A percentile compares a stretch with the other conserved stretches of the same genome.
Evolutionary conservation across 2,888 invertebrate genomes (phyloP).

Genomic region (Drosophila kokeensis): DNA sequence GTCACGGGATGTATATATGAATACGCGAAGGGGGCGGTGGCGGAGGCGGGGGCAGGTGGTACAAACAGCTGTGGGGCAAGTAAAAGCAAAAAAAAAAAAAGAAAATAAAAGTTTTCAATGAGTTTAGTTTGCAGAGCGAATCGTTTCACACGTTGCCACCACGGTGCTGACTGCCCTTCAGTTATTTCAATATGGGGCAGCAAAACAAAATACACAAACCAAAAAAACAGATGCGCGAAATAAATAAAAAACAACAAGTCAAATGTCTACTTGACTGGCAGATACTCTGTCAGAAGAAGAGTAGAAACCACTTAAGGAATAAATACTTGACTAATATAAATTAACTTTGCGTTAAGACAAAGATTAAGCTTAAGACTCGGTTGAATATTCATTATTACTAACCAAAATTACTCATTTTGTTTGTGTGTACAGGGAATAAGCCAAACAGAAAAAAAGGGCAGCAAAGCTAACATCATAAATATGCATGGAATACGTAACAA

Average conservation of each 20-base stretch:
- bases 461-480: constrained; percentile 54
- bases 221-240: constrained; percentile 4
- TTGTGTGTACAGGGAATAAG: constrained; percentile 20
- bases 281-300: constrained; percentile 1
- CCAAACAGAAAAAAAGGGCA: constrained; percentile 2
- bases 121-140: constrained; percentile 47
- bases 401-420: background rate
- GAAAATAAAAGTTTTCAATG: constrained; percentile 56
- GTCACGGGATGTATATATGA: constrained; percentile 4
- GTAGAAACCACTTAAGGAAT: background rate
- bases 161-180: constrained; percentile 9
- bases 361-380: background rate
- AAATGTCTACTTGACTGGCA: background rate
- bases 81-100: background rate
- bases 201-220: constrained; percentile 6
- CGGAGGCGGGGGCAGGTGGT: background rate
- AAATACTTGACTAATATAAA: background rate
- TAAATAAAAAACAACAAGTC: background rate
- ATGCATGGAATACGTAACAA: constrained; percentile 53
- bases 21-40: background rate
- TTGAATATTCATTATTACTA: background rate
- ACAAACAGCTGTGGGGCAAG: background rate
- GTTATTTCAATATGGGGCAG: constrained; percentile 32
- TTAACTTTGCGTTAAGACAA: too few relatives aligned
- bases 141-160: constrained; percentile 37